Conservation (phyloP, 2,888 invertebrate species). For the Coelopa pilipes region DNA sequence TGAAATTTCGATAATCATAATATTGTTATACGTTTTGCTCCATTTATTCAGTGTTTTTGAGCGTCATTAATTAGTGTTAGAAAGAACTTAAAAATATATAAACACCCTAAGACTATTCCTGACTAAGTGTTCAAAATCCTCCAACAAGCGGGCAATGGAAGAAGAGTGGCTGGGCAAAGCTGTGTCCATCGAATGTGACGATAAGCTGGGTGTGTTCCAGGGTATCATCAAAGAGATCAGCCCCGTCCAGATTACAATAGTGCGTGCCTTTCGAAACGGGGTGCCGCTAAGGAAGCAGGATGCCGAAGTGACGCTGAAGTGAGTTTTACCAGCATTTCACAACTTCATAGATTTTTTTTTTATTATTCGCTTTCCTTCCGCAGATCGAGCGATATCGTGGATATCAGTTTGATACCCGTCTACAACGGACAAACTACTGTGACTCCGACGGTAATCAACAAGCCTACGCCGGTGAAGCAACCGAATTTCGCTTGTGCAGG, state of each 20-base stretch:
- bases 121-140: slow-evolving; percentile 21
- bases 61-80: no score
- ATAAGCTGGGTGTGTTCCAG: slow-evolving; percentile 83
- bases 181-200: slow-evolving; percentile 85
- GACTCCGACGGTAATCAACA: slow-evolving; percentile 64
- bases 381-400: slow-evolving; percentile 73
- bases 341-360: slow-evolving; percentile 25
- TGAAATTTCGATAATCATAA: background rate
- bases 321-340: background rate
- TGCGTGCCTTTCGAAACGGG: slow-evolving; percentile 86
- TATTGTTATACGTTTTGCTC: background rate
- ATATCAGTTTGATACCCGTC: slow-evolving; percentile 80
- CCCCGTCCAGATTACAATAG: slow-evolving; percentile 77
- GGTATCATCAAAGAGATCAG: slow-evolving; percentile 79
- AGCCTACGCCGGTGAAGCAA: slow-evolving; percentile 65
- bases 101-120: background rate
- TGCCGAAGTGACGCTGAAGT: slow-evolving; percentile 74
- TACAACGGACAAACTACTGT: slow-evolving; percentile 67
- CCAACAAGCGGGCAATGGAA: slow-evolving; percentile 48
- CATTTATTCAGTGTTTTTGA: background rate
- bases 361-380: slow-evolving; percentile 68
- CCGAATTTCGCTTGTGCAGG: slow-evolving; percentile 60
- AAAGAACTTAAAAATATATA: slow-evolving; percentile 4
- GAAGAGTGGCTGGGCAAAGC: slow-evolving; percentile 75
- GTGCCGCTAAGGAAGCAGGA: slow-evolving; percentile 68